phyloP scores from a whole-genome alignment of 64 coral and sea anemone species.

The Porites lutea region DNA sequence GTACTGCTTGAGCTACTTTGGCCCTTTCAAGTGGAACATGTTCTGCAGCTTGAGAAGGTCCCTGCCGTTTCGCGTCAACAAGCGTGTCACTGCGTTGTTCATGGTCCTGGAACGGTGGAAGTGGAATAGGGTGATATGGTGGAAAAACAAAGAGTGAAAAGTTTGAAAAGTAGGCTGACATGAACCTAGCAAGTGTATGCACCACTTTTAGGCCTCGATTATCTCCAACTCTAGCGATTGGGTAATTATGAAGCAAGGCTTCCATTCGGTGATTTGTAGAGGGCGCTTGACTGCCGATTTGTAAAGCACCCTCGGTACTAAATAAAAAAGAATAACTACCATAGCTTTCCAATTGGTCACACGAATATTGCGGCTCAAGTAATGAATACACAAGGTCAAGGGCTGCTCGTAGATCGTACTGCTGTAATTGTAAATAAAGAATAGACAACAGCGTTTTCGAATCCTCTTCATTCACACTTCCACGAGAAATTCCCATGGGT shows the following conservation, averaged over 20 bases:
- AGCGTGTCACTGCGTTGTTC: not conserved
- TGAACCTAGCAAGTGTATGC: slow-evolving; percentile 80
- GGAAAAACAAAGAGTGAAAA: slow-evolving; percentile 82
- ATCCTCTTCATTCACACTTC: slow-evolving; percentile 31
- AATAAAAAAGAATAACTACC: slow-evolving; percentile 57
- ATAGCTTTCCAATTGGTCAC: slow-evolving; percentile 56
- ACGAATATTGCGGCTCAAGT: slow-evolving; percentile 51
- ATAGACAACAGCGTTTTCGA: slow-evolving; percentile 76
- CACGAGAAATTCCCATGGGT: not conserved
- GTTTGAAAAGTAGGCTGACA: slow-evolving; percentile 98
- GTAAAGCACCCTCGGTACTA: slow-evolving; percentile 22
- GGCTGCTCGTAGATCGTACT: slow-evolving; percentile 84
- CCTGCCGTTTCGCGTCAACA: not conserved
- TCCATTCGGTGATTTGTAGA: slow-evolving; percentile 49
- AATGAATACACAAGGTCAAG: slow-evolving; percentile 67
- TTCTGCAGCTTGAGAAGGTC: slow-evolving; percentile 59
- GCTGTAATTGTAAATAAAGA: slow-evolving; percentile 85
- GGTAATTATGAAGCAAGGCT: slow-evolving; percentile 79
- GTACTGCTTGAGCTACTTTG: slow-evolving; percentile 68
- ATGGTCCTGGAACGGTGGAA: slow-evolving; percentile 73
- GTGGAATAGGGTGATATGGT: slow-evolving; percentile 52
- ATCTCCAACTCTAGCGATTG: slow-evolving; percentile 76
- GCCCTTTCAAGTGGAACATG: slow-evolving; percentile 62
- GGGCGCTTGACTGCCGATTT: slow-evolving; percentile 33
- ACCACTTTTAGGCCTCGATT: slow-evolving; percentile 79